phyloP scores from a whole-genome alignment of 2,797 vertebrate genomes.

The Lagodon rhomboides region DNA sequence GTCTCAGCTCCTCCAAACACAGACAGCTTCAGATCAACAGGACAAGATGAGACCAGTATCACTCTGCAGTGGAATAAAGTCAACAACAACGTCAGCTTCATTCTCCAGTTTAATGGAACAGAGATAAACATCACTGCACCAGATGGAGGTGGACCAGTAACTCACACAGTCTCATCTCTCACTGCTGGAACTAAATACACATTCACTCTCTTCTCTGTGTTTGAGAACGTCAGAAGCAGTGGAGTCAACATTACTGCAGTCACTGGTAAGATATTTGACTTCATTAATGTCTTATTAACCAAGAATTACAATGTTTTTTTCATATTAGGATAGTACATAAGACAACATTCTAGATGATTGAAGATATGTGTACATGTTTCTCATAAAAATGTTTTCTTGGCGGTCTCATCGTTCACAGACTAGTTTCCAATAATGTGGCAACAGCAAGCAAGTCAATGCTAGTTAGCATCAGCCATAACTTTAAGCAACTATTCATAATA shows the following conservation, averaged over 20 bases:
- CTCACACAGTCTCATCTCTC: conserved; percentile 16
- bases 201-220: conserved; percentile 48
- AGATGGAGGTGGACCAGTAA: conserved; percentile 1
- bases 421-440: too few relatives aligned
- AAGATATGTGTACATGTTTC: too few relatives aligned
- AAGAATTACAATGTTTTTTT: too few relatives aligned
- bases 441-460: too few relatives aligned
- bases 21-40: neutral
- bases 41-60: conserved; percentile 22
- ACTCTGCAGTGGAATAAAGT: conserved; percentile 54
- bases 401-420: too few relatives aligned
- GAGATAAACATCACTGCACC: neutral
- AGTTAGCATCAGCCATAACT: too few relatives aligned
- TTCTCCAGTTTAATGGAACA: conserved; percentile 14
- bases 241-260: neutral
- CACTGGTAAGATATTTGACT: neutral
- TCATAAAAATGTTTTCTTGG: too few relatives aligned
- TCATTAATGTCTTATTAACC: too few relatives aligned
- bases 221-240: neutral
- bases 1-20: neutral
- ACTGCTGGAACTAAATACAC: conserved; percentile 30
- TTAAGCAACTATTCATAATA: too few relatives aligned
- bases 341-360: too few relatives aligned
- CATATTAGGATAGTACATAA: too few relatives aligned
- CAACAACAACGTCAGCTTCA: conserved; percentile 23